Evolutionary conservation across 2,113 vertebrate genomes (phyloP).

Genomic region (Takifugu flavidus): DNA sequence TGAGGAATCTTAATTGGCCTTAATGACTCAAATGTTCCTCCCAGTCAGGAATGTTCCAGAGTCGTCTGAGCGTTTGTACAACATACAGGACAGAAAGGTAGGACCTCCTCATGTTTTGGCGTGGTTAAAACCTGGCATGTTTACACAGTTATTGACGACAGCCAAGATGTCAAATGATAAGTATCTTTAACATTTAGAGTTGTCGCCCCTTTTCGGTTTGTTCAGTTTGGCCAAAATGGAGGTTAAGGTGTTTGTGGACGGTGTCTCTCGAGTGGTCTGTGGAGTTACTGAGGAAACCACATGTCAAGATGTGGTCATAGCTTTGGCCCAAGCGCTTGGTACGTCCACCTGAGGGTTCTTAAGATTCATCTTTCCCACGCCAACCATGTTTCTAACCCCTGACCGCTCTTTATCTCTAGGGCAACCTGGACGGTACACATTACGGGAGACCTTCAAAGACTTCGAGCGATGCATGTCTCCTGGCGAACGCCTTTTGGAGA

Average conservation of each 20-base stretch:
- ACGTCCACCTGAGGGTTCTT: slow-evolving; percentile 14
- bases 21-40: slow-evolving; percentile 49
- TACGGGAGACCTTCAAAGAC: slow-evolving; percentile 78
- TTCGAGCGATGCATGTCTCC: slow-evolving; percentile 72
- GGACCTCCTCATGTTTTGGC: neutral
- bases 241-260: slow-evolving; percentile 76
- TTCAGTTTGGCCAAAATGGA: slow-evolving; percentile 66
- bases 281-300: slow-evolving; percentile 76
- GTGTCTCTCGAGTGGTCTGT: slow-evolving; percentile 74
- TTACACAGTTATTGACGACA: neutral
- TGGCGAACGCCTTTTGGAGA: slow-evolving; percentile 67
- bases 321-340: slow-evolving; percentile 75
- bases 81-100: slow-evolving; percentile 39
- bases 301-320: slow-evolving; percentile 78
- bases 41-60: slow-evolving; percentile 16
- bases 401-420: slow-evolving; percentile 47
- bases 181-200: no score
- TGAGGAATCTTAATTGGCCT: slow-evolving; percentile 58
- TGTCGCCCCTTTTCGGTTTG: neutral
- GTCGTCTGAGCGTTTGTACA: slow-evolving; percentile 3
- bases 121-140: neutral
- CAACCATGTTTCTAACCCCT: neutral
- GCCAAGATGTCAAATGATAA: neutral
- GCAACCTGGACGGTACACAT: slow-evolving; percentile 74
- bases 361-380: neutral